Conservation (phyloP, 2,113 vertebrate genomes). For the Antechinus stuartii region DNA sequence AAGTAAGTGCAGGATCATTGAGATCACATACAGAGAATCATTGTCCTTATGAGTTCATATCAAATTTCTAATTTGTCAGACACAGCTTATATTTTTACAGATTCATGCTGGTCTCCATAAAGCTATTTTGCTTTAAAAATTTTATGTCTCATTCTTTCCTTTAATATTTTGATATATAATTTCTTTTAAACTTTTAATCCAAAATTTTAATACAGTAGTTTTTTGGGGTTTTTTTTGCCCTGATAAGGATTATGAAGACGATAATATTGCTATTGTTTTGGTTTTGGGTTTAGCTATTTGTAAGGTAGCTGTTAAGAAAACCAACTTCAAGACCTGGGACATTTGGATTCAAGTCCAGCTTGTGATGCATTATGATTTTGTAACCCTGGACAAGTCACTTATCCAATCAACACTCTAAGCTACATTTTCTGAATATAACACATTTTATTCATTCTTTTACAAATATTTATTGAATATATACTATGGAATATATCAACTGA, state of each 20-base stretch:
- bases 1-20: not conserved
- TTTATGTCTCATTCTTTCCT: not conserved
- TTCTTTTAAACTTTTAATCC: not conserved
- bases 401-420: not conserved
- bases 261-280: not conserved
- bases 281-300: not conserved
- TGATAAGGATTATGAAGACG: not conserved
- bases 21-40: not conserved
- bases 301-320: not conserved
- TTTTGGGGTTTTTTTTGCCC: not conserved
- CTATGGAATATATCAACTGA: not conserved
- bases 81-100: not conserved
- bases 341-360: not conserved
- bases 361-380: not conserved
- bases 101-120: not conserved
- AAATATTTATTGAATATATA: not conserved
- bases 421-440: not conserved
- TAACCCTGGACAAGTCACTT: not conserved
- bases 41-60: not conserved
- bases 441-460: not conserved
- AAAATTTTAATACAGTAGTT: not conserved
- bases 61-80: not conserved
- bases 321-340: not conserved
- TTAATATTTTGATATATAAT: not conserved
- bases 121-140: not conserved